Conservation (phyloP, 1,140 invertebrate genomes). For the Euwallacea similis region DNA sequence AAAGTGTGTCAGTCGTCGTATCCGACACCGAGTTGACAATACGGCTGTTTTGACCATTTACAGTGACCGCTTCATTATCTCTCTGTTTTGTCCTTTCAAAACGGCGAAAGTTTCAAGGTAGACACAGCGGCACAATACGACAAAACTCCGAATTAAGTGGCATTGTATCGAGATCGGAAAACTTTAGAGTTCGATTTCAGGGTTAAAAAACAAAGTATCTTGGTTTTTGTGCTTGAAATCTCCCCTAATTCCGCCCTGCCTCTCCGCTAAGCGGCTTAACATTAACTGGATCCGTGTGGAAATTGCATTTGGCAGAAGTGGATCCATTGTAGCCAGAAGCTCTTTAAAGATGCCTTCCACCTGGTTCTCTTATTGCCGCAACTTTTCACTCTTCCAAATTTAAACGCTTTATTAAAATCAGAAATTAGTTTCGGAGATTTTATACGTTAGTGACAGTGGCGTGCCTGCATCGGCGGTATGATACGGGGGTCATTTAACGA, state of each 20-base stretch:
- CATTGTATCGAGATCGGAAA: too few relatives aligned
- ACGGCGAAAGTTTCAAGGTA: conserved; percentile 13
- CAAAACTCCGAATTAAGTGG: too few relatives aligned
- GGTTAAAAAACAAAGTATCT: too few relatives aligned
- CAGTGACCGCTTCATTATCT: conserved; percentile 14
- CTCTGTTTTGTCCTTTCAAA: background rate
- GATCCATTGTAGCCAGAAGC: conserved; percentile 23
- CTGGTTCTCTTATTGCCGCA: conserved; percentile 8
- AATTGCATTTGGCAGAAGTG: conserved; percentile 38
- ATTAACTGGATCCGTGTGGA: conserved; percentile 31
- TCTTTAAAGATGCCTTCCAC: conserved; percentile 35
- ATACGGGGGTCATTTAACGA: background rate
- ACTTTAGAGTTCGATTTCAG: too few relatives aligned
- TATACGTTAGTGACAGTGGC: background rate
- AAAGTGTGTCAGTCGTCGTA: conserved; percentile 17
- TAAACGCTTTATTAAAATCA: conserved; percentile 27
- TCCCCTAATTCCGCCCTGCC: conserved; percentile 4
- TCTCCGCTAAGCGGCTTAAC: conserved; percentile 26
- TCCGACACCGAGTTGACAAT: conserved; percentile 15
- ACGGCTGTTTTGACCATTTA: conserved; percentile 10
- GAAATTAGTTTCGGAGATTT: background rate
- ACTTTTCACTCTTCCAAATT: conserved; percentile 18
- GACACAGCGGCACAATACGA: background rate
- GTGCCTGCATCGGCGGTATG: too few relatives aligned
- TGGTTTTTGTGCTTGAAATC: background rate